Conservation (phyloP, 2,888 invertebrate genomes). For the Ophion ellenae region DNA sequence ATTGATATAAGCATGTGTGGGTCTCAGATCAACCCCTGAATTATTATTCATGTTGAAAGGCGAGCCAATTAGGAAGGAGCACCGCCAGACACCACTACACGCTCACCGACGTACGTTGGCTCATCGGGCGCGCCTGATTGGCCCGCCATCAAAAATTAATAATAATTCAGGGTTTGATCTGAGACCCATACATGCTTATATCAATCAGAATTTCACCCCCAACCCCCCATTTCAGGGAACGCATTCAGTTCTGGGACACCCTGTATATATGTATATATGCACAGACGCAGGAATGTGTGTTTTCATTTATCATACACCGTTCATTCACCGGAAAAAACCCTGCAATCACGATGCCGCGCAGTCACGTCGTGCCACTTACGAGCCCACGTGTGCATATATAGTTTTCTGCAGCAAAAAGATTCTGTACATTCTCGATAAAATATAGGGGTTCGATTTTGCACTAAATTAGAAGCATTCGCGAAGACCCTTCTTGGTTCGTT, state of each 20-base stretch:
- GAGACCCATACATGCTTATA: too few relatives aligned
- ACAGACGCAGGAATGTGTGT: conserved; percentile 2
- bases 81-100: too few relatives aligned
- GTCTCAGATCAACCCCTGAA: too few relatives aligned
- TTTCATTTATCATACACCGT: conserved; percentile 33
- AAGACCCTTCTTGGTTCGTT: not conserved
- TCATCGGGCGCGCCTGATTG: too few relatives aligned
- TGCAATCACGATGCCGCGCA: conserved; percentile 16
- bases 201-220: too few relatives aligned
- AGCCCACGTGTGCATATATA: not conserved
- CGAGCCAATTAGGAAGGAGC: too few relatives aligned
- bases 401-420: conserved; percentile 15
- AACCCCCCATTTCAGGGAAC: too few relatives aligned
- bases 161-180: too few relatives aligned
- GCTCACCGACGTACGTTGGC: too few relatives aligned
- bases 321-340: conserved; percentile 41
- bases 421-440: not conserved
- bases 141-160: too few relatives aligned
- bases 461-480: conserved; percentile 18
- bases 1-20: too few relatives aligned
- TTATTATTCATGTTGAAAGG: too few relatives aligned
- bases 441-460: conserved; percentile 40
- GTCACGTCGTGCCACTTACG: conserved; percentile 50
- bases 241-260: not conserved
- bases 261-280: not conserved